A percentile compares a stretch with the other conserved stretches of the same genome.
Conservation (phyloP, 2,113 vertebrate species). For the Eolophus roseicapilla region DNA sequence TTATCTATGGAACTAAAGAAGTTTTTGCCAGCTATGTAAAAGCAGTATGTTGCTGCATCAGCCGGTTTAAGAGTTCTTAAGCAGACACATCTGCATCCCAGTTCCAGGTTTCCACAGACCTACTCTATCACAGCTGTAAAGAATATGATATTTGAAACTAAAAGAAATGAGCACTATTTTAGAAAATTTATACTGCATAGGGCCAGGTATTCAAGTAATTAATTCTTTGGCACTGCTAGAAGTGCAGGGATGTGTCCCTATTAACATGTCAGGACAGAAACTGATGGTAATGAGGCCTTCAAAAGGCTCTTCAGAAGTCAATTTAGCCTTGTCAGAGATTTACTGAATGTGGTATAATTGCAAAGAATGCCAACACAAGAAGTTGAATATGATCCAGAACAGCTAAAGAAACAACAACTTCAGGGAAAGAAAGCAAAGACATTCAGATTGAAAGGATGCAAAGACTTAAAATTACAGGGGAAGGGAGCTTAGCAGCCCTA, state of each 20-base stretch:
- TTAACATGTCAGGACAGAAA: constrained; percentile 8
- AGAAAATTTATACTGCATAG: neutral
- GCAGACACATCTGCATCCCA: neutral
- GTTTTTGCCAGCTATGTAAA: neutral
- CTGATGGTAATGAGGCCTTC: constrained; percentile 5
- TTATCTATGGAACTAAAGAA: neutral
- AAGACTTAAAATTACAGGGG: constrained; percentile 20
- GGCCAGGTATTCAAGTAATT: constrained; percentile 22
- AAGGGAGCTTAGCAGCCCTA: neutral
- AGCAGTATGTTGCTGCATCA: neutral
- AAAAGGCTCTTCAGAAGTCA: constrained; percentile 26
- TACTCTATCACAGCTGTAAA: neutral
- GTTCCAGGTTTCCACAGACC: neutral
- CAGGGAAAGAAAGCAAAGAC: neutral
- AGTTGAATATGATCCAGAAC: constrained; percentile 16
- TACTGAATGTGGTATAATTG: constrained; percentile 30
- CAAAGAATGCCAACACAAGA: constrained; percentile 7
- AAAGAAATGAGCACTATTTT: neutral
- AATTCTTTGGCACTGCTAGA: neutral
- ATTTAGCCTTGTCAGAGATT: constrained; percentile 33
- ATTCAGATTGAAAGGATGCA: neutral
- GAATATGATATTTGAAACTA: neutral
- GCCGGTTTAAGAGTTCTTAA: neutral
- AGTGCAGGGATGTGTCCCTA: neutral
- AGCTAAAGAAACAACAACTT: constrained; percentile 10